Evolutionary conservation across 2,113 vertebrate genomes (phyloP), one percentile per base, ranked within the genome.

Genomic region (Onychostoma macrolepis): DNA sequence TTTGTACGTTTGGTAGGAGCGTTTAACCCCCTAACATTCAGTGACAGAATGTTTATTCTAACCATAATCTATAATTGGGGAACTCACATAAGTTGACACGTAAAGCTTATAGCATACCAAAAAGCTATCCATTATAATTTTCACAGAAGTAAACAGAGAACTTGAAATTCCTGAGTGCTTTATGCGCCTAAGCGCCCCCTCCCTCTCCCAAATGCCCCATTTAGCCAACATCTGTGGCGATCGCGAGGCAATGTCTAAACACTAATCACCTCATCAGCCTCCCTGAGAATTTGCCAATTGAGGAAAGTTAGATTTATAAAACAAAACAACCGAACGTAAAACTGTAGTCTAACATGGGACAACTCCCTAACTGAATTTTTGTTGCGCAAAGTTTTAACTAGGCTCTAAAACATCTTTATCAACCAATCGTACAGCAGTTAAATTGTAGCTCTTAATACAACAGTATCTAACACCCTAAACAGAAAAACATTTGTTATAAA

Each of bases 1-100:
- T 48, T 13, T 33, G 84, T 65, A 2, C 26, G 13, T 43, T 79
- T 85, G 38, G 48, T 33, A 21, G 75, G 26, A 50, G 56, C 24
- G 5, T 85, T 85, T 67, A 85, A 45, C 21, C 75, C 74, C 48
- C 74, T 85, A 48, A 67, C 17, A 13, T 79, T 79, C 36, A 85
- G 45, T 3, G 53, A 78, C 45, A 85, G 6, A 24, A 21, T 74
- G 21, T 50, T 58, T 4, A 80, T 56, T 33, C 10, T 84, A 33
- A 71, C 67, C 74, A 78, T 26, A 11, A 9, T 56, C 45, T 36
- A 24, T 2, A 43, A 30, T 65, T n/a, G 12, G 1, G 8, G 4
- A 41, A 41, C 38, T 41, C 38, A 41, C 43, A 12, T 2, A 45
- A 11, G 0, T 45, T 45, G 43, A 12, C 28, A 30, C 12, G 41